Evolutionary conservation across 2,888 invertebrate species (phyloP).

Genomic region (Lampropteryx suffumata): DNA sequence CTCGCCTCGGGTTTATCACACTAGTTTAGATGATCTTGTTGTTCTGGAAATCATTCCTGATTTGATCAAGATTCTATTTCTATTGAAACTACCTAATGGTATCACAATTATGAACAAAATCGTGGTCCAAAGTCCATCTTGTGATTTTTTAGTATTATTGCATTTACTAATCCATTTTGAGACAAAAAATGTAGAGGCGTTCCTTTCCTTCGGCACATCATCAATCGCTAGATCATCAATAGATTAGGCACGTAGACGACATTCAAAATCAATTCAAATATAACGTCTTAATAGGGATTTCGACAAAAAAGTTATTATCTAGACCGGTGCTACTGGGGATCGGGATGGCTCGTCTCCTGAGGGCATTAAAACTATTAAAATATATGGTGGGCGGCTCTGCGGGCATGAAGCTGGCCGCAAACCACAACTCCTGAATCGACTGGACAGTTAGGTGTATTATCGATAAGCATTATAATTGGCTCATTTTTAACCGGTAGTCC

Average conservation of each 20-base stretch:
- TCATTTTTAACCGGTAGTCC: conserved; percentile 37
- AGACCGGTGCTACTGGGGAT: conserved; percentile 44
- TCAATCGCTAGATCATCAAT: conserved; percentile 14
- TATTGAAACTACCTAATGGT: too few relatives aligned
- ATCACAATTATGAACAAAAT: too few relatives aligned
- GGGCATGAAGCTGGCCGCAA: conserved; percentile 71
- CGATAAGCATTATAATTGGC: conserved; percentile 59
- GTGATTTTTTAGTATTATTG: background rate
- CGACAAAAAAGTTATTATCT: conserved; percentile 25
- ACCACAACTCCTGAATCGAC: conserved; percentile 76
- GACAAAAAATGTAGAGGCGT: conserved; percentile 1
- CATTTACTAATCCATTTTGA: conserved; percentile 6
- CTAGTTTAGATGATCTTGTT: conserved; percentile 6
- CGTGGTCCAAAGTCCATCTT: too few relatives aligned
- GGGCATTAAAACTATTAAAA: conserved; percentile 76
- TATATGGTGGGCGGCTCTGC: conserved; percentile 61
- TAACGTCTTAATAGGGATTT: conserved; percentile 32
- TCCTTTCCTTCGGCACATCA: conserved; percentile 14
- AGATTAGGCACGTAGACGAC: conserved; percentile 12
- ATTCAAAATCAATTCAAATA: conserved; percentile 20
- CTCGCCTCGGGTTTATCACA: conserved; percentile 25
- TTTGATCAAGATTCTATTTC: too few relatives aligned
- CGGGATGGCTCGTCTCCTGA: conserved; percentile 47
- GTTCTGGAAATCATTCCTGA: too few relatives aligned
- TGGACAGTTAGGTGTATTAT: conserved; percentile 61